Percentiles rank a stretch among this genome's conserved stretches.
Evolutionary conservation across 1,140 invertebrate species (phyloP).

Genomic region (Halyomorpha halys): DNA sequence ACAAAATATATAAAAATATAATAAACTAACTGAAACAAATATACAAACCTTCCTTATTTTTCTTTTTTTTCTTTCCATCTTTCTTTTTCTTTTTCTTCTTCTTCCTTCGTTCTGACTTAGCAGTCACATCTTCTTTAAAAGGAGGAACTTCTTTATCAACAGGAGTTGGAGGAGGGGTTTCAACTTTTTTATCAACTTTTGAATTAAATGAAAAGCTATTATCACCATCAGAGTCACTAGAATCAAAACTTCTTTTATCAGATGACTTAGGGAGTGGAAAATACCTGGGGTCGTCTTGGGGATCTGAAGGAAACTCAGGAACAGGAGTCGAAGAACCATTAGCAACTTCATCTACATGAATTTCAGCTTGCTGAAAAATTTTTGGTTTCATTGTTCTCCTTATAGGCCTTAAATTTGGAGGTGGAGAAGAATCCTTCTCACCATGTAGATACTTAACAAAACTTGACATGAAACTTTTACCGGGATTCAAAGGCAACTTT

Average conservation of each 20-base stretch:
- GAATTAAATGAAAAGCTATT: constrained; percentile 47
- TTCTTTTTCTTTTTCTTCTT: constrained; percentile 19
- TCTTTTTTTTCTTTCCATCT: constrained; percentile 19
- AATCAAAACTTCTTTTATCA: constrained; percentile 52
- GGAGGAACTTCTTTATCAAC: background rate
- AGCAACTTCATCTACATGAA: no score
- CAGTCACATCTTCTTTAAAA: background rate
- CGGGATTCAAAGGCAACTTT: constrained; percentile 16
- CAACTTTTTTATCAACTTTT: constrained; percentile 20
- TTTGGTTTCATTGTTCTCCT: constrained; percentile 20
- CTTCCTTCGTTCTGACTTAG: background rate
- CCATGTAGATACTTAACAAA: constrained; percentile 75
- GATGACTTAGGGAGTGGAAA: constrained; percentile 62
- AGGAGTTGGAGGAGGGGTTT: constrained; percentile 3
- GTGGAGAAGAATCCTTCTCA: constrained; percentile 65
- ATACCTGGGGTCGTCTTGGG: constrained; percentile 56
- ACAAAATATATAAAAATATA: background rate
- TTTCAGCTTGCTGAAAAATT: constrained; percentile 24
- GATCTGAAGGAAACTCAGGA: constrained; percentile 31
- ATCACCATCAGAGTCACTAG: constrained; percentile 37
- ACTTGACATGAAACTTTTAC: constrained; percentile 67
- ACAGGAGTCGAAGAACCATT: background rate
- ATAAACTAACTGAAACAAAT: background rate
- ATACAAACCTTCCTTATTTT: constrained; percentile 19
- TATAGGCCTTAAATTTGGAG: constrained; percentile 37